phyloP scores from a whole-genome alignment of 2,113 vertebrate genomes.

The Hippopotamus amphibius region DNA sequence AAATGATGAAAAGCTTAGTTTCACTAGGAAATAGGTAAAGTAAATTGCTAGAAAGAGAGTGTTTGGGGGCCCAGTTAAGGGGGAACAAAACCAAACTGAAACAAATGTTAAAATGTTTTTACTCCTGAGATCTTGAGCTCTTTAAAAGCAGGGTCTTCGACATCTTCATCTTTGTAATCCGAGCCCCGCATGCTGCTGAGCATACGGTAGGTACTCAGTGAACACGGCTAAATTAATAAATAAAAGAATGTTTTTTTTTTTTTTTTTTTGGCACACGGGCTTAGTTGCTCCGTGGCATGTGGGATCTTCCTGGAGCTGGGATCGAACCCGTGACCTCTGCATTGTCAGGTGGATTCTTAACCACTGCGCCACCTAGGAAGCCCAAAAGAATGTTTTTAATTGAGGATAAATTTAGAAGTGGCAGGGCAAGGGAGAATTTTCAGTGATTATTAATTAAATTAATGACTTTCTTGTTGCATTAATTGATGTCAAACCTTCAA shows the following conservation, averaged over 20 bases:
- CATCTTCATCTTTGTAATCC: not conserved
- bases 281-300: too few relatives aligned
- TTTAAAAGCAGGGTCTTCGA: not conserved
- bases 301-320: too few relatives aligned
- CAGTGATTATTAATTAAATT: conserved; percentile 69
- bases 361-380: too few relatives aligned
- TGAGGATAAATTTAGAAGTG: conserved; percentile 39
- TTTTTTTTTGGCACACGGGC: too few relatives aligned
- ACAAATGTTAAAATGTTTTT: conserved; percentile 29
- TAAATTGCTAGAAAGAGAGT: conserved; percentile 50
- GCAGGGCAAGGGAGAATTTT: conserved; percentile 18
- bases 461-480: conserved; percentile 54
- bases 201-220: conserved; percentile 23
- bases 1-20: conserved; percentile 75
- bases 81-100: conserved; percentile 18
- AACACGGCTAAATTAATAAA: conserved; percentile 1
- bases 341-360: too few relatives aligned
- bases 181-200: not conserved
- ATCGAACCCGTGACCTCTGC: too few relatives aligned
- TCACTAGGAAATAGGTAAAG: conserved; percentile 48
- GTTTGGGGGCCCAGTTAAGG: not conserved
- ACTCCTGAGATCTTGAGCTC: not conserved
- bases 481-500: conserved; percentile 52
- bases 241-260: not conserved
- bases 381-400: not conserved